Base-by-base conservation (phyloP, 2,888 invertebrate genomes). In the Sarcophaga rosellei region DNA sequence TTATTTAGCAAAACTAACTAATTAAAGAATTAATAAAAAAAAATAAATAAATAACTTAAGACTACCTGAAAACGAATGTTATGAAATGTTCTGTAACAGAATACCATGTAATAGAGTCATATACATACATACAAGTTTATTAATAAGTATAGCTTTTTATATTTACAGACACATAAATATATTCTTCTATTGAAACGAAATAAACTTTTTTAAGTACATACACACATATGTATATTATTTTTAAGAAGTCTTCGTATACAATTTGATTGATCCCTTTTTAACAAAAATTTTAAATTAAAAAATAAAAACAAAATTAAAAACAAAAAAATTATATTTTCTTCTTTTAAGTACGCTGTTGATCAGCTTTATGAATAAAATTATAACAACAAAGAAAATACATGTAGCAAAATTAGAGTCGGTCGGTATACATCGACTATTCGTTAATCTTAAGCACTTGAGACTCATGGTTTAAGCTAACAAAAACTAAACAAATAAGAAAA, bases 191-290 rank as follows among this genome's bases (percentile, higher is more conserved):
- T 61, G 15, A 45, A 53, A 47, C 21, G n/a, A 65, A 74, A 65
- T n/a, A 63, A 75, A 53, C 75, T 47, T 35, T 35, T 35, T 35
- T 35, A 35, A 35, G 8, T 35, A 35, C 35, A 35, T 10, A 65
- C 17, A n/a, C 17, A 47, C 12, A 53, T 61, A 61, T 61, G n/a
- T 62, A 53, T n/a, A 53, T 57, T 68, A 80, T 63, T 76, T 82
- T 84, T 79, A 82, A 82, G 68, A 84, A 76, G 62, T 80, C 72
- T 85, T 80, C 72, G 45, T 76, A 73, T 81, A 78, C 25, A 75
- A 81, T 86, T 84, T 86, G 84, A 84, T 78, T 86, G 84, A 84
- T 78, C 86, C 76, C 81, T 84, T 84, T 85, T 83, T 76, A 79
- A 35, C 10, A 75, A 76, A 35, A 35, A 35, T 35, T 35, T 35